Base-by-base conservation (phyloP, 2,888 invertebrate genomes). In the Phragmatobia fuliginosa region DNA sequence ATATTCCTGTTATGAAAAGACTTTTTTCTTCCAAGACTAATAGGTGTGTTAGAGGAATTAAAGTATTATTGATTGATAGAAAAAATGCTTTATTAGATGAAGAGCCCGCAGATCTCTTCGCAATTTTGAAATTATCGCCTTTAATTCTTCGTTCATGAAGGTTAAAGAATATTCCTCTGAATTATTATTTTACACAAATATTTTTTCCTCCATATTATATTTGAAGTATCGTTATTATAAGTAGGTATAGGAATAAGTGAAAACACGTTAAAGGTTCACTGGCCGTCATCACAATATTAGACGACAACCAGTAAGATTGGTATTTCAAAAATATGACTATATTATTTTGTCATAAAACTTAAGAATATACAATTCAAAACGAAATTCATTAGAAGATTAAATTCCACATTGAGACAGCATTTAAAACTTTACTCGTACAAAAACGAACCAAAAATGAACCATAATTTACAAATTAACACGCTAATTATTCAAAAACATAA, bases 401-500 rank as follows among this genome's bases (percentile, higher is more conserved):
- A 41, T 41, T 52, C 25, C 25, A 25, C 14, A 25, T 52, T 25
- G 4, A 25, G 25, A 25, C 5, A 52, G 52, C 14, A 25, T 52
- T 52, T 10, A 25, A 52, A 52, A 52, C 4, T 52, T 25, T 49
- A 25, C 28, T 28, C 28, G 6, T 56, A 28, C 1, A 28, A 28
- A 25, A 56, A 56, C 6, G 7, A n/a, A 11, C 49, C n/a, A 64
- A 56, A 36, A 18, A 62, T 56, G 16, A 62, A 60, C 72, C 49
- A 72, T 74, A 67, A 79, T 73, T 70, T 66, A 61, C 63, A 75
- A 82, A 82, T 80, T 75, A 77, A 72, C 70, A 70, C 60, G 66
- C 62, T 79, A 79, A 81, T 78, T 78, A 79, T 66, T 72, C 70
- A 75, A 73, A 71, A 74, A 74, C 62, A 49, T 61, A 59, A 49